Evolutionary conservation across 2,113 vertebrate species (phyloP), one percentile per base, ranked within the genome.

Genomic region (Psephotus haematonotus): DNA sequence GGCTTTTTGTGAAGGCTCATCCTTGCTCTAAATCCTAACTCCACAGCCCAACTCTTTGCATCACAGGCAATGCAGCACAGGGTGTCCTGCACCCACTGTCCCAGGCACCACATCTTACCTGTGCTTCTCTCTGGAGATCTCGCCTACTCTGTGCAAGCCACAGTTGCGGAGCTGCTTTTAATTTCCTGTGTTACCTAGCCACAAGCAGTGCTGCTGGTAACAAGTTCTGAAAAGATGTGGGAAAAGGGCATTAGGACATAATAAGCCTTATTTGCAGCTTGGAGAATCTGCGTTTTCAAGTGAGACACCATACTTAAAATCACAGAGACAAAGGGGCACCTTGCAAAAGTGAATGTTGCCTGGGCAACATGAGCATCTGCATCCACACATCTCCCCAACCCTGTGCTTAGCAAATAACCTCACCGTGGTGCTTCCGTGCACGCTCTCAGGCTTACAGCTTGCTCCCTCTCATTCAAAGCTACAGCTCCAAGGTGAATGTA

Each of bases 341-440:
- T 95, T 88, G 88, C 86, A 94, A 93, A 81, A 93, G 79, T 81
- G 76, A 84, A 28, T 80, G 90, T 95, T 93, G 88, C 95, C 95
- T 68, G 79, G 95, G 94, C 76, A 95, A 95, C 95, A 64, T 33
- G 92, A 81, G 85, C 90, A 90, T 82, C 82, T 90, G 90, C 87
- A 93, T 88, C 91, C 52, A 71, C 1, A 6, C 62, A 41, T 68
- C 70, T 88, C 90, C 52, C 19, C 82, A 92, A 50, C 53, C 82
- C 59, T 2, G 6, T 35, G 69, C 82, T 82, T 46, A 80, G 67
- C 63, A 77, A 82, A 90, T 10, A 37, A 43, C 71, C 76, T 83
- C 88, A 24, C 37, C 0, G 0, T 12, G 49, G 71, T n/a, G 49
- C 71, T 69, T 31, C 85, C 3, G 0, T 47, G 89, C 52, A 19